Evolutionary conservation across 2,888 invertebrate genomes (phyloP), one percentile per base, ranked within the genome.

Genomic region (Oscheius onirici): DNA sequence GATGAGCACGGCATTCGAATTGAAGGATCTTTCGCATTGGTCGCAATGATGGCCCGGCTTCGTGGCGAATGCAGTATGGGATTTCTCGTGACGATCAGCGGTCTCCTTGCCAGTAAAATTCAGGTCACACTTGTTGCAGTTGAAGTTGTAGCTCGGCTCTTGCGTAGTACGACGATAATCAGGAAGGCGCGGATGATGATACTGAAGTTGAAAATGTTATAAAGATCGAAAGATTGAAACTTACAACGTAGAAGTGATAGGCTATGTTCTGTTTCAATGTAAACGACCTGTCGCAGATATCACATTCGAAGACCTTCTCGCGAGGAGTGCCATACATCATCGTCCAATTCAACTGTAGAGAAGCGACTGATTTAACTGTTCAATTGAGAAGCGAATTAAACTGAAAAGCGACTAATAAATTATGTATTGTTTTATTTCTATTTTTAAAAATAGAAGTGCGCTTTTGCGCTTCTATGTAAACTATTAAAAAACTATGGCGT

Each of bases 211-310:
- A 10, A 65, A 28, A 51, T 17, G 1, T 3, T 8, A 2, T 41
- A 15, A n/a, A 11, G 34, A n/a, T n/a, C n/a, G n/a, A 13, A 40
- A 34, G 13, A 15, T 8, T 24, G 8, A 40, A 43, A 44, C 17
- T 34, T 11, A 46, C 46, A 43, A 40, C 28, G 54, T 24, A 70
- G 24, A 76, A 71, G 58, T 81, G 80, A 15, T 76, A 73, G 46
- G 82, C 81, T 13, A 82, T 68, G 65, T 82, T 83, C 65, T 83
- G 82, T 57, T 83, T 83, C 51, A 83, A 69, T 0, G 82, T 83
- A 70, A 83, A 83, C 65, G 76, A 75, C 17, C 77, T 69, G 15
- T 81, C 79, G 55, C 83, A 83, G 20, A 77, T 77, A 51, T 83
- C 83, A 58, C 83, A 83, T 10, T 77, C 74, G 49, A 73, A 80